Conservation (phyloP, 2,888 invertebrate genomes). For the Ashinkailepas kermadecensis region DNA sequence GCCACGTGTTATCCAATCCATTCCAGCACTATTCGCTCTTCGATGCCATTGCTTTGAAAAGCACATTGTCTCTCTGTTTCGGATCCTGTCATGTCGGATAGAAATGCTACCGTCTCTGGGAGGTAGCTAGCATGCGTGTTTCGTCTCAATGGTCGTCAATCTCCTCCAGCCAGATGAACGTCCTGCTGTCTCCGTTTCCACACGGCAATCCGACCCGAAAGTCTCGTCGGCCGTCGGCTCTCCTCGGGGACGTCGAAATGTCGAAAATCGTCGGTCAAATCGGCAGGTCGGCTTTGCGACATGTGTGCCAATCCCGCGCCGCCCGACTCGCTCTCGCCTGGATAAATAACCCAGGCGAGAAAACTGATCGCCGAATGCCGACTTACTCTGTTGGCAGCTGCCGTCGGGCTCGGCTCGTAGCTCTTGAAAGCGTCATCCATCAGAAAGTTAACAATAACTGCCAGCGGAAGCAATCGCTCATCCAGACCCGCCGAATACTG, state of each 20-base stretch:
- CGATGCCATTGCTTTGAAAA: too few relatives aligned
- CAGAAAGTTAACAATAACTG: conserved; percentile 12
- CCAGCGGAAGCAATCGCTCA: neutral
- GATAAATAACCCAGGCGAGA: neutral
- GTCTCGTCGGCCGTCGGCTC: neutral
- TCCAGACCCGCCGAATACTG: neutral
- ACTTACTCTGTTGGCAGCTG: neutral
- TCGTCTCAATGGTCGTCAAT: neutral
- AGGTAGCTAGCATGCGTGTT: too few relatives aligned
- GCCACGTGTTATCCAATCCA: too few relatives aligned
- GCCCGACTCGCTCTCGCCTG: neutral
- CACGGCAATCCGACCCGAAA: neutral
- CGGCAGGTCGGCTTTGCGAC: neutral
- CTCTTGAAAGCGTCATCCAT: neutral
- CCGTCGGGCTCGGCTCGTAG: neutral
- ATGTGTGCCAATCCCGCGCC: neutral
- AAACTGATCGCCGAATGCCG: neutral
- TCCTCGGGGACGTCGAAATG: too few relatives aligned
- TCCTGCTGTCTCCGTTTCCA: neutral
- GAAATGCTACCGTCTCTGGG: too few relatives aligned
- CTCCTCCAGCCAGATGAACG: neutral
- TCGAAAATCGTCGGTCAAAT: neutral
- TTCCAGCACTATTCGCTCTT: too few relatives aligned
- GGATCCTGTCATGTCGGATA: too few relatives aligned
- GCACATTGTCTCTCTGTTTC: too few relatives aligned